A percentile compares a stretch with the other conserved stretches of the same genome.
Conservation (phyloP, 2,888 invertebrate species). For the Acrobasis suavella region DNA sequence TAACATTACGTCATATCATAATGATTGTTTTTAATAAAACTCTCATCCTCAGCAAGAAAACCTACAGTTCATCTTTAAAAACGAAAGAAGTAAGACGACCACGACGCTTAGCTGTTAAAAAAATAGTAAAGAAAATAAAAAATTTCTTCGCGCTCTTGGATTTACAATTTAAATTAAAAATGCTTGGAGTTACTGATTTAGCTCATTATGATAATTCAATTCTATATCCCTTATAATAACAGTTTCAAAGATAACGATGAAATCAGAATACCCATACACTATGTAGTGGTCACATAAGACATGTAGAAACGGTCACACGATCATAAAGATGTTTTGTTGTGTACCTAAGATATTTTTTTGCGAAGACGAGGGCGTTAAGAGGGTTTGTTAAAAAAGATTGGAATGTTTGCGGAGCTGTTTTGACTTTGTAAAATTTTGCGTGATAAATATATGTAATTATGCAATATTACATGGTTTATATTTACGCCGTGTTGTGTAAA, state of each 20-base stretch:
- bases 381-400: no score
- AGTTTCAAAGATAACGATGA: background rate
- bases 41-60: background rate
- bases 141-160: background rate
- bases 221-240: background rate
- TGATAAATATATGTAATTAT: no score
- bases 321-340: no score
- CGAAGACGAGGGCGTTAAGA: no score
- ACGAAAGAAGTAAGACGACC: background rate
- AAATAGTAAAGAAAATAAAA: slow-evolving; percentile 2
- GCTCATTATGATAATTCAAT: slow-evolving; percentile 1
- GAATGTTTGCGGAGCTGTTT: no score
- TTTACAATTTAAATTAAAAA: background rate
- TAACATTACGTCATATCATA: slow-evolving; percentile 1
- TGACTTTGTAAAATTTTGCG: no score
- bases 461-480: no score
- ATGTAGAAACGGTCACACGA: no score
- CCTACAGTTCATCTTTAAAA: background rate
- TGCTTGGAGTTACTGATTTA: background rate
- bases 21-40: slow-evolving; percentile 9
- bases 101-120: background rate
- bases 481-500: no score
- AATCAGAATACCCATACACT: background rate
- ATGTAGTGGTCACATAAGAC: no score
- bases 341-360: no score